Evolutionary conservation across 2,888 invertebrate species (phyloP).

Genomic region (Sesia apiformis): DNA sequence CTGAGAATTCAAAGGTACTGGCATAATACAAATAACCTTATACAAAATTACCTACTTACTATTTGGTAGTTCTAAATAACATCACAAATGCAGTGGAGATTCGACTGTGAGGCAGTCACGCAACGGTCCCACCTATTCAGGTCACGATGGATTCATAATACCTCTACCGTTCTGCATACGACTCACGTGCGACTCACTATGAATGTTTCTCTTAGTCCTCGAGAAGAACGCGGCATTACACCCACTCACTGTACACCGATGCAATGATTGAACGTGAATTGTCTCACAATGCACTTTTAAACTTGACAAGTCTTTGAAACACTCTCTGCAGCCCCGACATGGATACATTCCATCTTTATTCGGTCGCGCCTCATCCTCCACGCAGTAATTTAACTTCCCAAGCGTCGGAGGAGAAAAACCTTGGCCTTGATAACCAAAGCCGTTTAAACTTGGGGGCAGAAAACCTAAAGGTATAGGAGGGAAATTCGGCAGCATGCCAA

Average conservation of each 20-base stretch:
- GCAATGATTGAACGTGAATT: constrained; percentile 79
- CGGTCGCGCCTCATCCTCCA: constrained; percentile 79
- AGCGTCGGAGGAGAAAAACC: constrained; percentile 44
- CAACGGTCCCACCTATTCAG: constrained; percentile 18
- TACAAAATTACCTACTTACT: constrained; percentile 14
- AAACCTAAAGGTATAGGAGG: constrained; percentile 60
- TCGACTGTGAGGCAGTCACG: constrained; percentile 13
- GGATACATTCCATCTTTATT: constrained; percentile 80
- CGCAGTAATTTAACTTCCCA: constrained; percentile 71
- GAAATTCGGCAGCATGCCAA: constrained; percentile 65
- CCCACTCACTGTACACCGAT: constrained; percentile 83
- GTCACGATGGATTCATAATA: constrained; percentile 46
- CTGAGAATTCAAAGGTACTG: constrained; percentile 40
- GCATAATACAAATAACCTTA: constrained; percentile 19
- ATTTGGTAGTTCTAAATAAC: constrained; percentile 54
- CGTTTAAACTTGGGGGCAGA: constrained; percentile 56
- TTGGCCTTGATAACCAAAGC: constrained; percentile 50
- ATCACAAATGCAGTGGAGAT: constrained; percentile 63
- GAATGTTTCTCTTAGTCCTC: constrained; percentile 83
- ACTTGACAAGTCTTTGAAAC: constrained; percentile 75
- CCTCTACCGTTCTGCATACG: constrained; percentile 49
- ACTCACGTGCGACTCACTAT: constrained; percentile 80
- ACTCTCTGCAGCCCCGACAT: constrained; percentile 81
- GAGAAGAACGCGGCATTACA: constrained; percentile 87
- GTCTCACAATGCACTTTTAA: constrained; percentile 84